Evolutionary conservation across 2,113 vertebrate genomes (phyloP).

Genomic region (Limanda limanda): DNA sequence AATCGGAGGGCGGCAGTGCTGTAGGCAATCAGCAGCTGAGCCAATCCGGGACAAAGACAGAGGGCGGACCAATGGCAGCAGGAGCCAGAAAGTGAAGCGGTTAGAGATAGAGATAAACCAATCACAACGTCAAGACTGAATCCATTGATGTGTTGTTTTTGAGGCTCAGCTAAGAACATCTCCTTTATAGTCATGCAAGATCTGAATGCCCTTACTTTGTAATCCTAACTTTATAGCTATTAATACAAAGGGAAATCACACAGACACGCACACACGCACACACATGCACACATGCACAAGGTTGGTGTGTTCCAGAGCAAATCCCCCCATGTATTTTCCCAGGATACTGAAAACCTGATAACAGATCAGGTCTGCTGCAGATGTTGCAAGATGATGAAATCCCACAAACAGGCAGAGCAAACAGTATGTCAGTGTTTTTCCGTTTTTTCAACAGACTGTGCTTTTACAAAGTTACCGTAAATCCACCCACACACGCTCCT

Average conservation of each 20-base stretch:
- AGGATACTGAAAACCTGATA: slow-evolving; percentile 24
- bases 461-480: not conserved
- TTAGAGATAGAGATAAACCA: slow-evolving; percentile 77
- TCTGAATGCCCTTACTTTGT: slow-evolving; percentile 32
- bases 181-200: slow-evolving; percentile 41
- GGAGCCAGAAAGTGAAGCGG: slow-evolving; percentile 53
- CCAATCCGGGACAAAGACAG: slow-evolving; percentile 56
- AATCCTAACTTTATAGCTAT: slow-evolving; percentile 38
- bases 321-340: slow-evolving; percentile 15
- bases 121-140: slow-evolving; percentile 54
- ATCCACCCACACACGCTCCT: not conserved
- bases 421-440: slow-evolving; percentile 18
- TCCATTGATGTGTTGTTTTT: slow-evolving; percentile 69
- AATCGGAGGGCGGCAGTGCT: slow-evolving; percentile 46
- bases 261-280: not conserved
- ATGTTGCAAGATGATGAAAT: slow-evolving; percentile 74
- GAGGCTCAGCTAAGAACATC: slow-evolving; percentile 53
- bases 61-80: slow-evolving; percentile 60
- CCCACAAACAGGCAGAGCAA: slow-evolving; percentile 28
- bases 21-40: slow-evolving; percentile 45
- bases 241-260: slow-evolving; percentile 11
- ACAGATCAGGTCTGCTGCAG: slow-evolving; percentile 30
- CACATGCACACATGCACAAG: not conserved
- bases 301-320: slow-evolving; percentile 16
- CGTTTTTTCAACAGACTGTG: not conserved